phyloP scores from a whole-genome alignment of 2,113 vertebrate genomes.

The Diphyllodes magnificus region DNA sequence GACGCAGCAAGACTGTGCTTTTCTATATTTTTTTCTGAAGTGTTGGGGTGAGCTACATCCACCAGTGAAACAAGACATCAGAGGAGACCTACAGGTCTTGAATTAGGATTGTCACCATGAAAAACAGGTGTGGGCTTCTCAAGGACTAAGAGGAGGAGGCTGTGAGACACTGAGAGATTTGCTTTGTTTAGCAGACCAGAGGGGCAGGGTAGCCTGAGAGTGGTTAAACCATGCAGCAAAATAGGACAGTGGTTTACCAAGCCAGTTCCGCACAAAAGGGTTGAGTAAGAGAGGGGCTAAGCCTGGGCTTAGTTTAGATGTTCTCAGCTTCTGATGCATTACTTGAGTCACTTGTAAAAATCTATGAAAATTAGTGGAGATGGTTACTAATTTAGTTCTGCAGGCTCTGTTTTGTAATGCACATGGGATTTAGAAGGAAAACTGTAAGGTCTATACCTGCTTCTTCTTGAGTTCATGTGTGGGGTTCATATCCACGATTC shows the following conservation, averaged over 20 bases:
- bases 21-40: background rate
- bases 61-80: background rate
- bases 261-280: background rate
- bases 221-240: background rate
- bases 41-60: background rate
- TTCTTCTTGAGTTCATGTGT: background rate
- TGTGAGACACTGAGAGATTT: background rate
- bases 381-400: background rate
- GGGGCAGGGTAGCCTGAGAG: background rate
- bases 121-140: background rate
- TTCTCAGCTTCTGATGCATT: background rate
- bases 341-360: background rate
- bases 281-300: background rate
- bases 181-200: background rate
- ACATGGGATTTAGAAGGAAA: background rate
- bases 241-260: background rate
- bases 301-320: background rate
- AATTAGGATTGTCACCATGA: fast-evolving
- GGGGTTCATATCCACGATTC: background rate
- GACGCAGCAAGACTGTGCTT: background rate
- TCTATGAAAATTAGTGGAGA: background rate
- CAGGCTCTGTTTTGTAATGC: background rate
- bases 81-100: background rate
- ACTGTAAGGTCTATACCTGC: background rate
- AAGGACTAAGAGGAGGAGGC: background rate